Conservation (phyloP, 2,888 invertebrate genomes). For the Carcina quercana region DNA sequence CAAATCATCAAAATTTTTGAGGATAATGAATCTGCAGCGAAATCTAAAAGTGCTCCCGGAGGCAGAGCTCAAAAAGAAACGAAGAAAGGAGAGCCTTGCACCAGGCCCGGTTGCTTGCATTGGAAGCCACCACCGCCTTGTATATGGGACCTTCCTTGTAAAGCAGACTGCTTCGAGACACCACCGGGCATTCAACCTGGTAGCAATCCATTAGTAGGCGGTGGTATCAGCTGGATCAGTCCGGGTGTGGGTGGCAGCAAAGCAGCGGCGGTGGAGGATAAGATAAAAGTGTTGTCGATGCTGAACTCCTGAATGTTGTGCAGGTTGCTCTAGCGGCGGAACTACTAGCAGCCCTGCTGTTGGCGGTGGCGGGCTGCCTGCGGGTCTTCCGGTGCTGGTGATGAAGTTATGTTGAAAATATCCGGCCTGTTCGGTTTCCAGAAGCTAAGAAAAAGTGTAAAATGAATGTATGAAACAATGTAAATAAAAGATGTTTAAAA, state of each 20-base stretch:
- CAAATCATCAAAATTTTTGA: constrained; percentile 39
- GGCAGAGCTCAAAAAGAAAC: constrained; percentile 19
- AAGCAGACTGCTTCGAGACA: constrained; percentile 59
- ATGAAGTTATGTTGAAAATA: constrained; percentile 55
- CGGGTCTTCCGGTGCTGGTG: constrained; percentile 49
- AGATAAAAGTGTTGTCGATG: too few species aligned
- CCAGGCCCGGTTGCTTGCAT: constrained; percentile 50
- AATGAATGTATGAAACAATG: constrained; percentile 17
- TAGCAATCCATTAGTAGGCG: constrained; percentile 33
- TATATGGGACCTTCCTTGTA: constrained; percentile 56
- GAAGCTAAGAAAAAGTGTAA: constrained; percentile 53
- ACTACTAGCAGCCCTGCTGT: constrained; percentile 30
- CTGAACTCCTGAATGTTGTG: constrained; percentile 43
- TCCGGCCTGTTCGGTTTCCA: constrained; percentile 18
- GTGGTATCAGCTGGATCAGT: constrained; percentile 15
- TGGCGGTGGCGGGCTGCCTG: constrained; percentile 32
- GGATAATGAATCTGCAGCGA: constrained; percentile 28
- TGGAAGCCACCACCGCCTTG: constrained; percentile 60
- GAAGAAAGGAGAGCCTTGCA: constrained; percentile 39
- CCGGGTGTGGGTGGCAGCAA: constrained; percentile 9
- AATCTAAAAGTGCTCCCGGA: constrained; percentile 27
- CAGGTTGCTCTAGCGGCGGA: constrained; percentile 51
- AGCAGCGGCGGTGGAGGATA: constrained; percentile 25
- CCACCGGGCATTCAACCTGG: constrained; percentile 42
- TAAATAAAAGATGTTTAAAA: constrained; percentile 17